Evolutionary conservation across 2,797 vertebrate species (phyloP), one percentile per base, ranked within the genome.

Genomic region (Myiothlypis coronata): DNA sequence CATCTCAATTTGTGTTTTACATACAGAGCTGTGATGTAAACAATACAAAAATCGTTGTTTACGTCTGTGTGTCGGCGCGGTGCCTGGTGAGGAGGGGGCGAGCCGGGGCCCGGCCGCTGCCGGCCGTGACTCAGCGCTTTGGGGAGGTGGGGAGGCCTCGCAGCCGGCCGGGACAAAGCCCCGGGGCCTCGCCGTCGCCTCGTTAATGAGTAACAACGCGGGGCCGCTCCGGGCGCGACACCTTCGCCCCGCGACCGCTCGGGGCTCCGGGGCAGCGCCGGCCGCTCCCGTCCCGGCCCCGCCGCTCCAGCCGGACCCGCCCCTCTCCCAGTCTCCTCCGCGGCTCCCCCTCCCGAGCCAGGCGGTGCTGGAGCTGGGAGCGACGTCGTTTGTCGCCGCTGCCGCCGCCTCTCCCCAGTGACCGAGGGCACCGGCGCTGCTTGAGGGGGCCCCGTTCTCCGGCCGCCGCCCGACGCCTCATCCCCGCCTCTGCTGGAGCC

Each of bases 251-350:
- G 75, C 43, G 67, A 43, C 75, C 65, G 71, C 53, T 15, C 81
- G 20, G 20, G 3, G 46, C 83, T 20, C 55, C 39, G 37, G 3
- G 12, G 46, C 53, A 68, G 53, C 61, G 35, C 49, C 49, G 9
- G 34, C 69, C 50, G 83, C 83, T 77, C 83, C 83, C 55, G 47
- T 28, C 71, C 63, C 71, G 46, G 53, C 72, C 72, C 72, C 72
- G 35, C 55, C 83, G 53, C 63, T 52, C 63, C 60, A 47, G 69
- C 70, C 78, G 21, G 82, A 11, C 64, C 94, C 93, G 90, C 94
- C 94, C 93, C 81, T 79, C 90, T 96, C 96, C 95, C 96, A 96
- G 90, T 60, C 56, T 93, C 87, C 96, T 89, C 57, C 91, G 92
- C 95, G 89, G 87, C 79, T 65, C 43, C 47, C 50, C 83, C 72